Conservation (phyloP, 2,797 vertebrate species). For the Necrosyrtes monachus region DNA sequence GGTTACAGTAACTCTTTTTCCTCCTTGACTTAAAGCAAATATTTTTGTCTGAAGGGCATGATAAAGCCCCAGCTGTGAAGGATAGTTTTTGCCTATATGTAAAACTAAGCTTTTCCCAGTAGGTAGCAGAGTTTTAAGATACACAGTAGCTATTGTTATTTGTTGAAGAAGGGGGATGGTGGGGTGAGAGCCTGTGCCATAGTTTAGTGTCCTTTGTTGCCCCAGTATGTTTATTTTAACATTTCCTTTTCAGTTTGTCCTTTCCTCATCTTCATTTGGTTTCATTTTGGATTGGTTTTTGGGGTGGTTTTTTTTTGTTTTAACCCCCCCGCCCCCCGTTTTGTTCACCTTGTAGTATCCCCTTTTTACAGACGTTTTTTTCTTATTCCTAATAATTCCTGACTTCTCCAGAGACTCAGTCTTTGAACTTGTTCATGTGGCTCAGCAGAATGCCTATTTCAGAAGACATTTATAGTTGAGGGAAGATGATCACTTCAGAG, state of each 20-base stretch:
- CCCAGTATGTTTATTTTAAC: not conserved
- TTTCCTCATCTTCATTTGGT: not conserved
- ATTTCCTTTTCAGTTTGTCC: not conserved
- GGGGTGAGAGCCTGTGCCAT: not conserved
- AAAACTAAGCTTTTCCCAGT: not conserved
- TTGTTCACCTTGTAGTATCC: not conserved
- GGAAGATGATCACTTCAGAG: not conserved
- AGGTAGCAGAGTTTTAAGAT: not conserved
- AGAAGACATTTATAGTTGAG: not conserved
- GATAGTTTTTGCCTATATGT: not conserved
- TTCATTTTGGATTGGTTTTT: not conserved
- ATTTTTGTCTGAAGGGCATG: not conserved
- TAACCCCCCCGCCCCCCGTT: accelerated
- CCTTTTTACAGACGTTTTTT: not conserved
- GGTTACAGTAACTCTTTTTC: not conserved
- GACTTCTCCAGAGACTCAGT: not conserved
- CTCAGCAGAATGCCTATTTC: not conserved
- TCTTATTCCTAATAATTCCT: not conserved
- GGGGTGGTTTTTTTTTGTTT: not conserved
- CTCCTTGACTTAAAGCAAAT: not conserved
- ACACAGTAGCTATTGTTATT: not conserved
- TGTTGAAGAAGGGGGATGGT: not conserved
- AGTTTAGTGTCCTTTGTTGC: not conserved
- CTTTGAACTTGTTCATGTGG: not conserved
- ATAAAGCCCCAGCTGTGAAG: not conserved